phyloP scores from a whole-genome alignment of 2,797 vertebrate species.

The Sebastes steindachneri region DNA sequence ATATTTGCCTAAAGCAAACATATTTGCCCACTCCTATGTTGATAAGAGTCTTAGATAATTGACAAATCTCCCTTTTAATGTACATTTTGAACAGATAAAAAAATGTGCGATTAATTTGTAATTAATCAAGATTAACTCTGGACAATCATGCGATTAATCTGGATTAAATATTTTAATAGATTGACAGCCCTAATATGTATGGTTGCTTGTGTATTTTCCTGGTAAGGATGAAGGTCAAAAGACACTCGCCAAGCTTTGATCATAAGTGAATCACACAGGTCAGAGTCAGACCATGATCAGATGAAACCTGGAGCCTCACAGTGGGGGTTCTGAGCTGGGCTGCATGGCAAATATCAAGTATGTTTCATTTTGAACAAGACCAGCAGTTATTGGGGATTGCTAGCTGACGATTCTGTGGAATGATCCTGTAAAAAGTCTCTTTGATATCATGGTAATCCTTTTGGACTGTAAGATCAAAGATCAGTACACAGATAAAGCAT shows the following conservation, averaged over 20 bases:
- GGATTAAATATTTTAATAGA: too few relatives aligned
- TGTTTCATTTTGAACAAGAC: constrained; percentile 32
- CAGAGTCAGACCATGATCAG: constrained; percentile 43
- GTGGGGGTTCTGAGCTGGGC: not conserved
- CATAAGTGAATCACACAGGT: constrained; percentile 38
- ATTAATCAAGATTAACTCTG: too few relatives aligned
- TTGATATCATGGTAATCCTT: constrained; percentile 52
- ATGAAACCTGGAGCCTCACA: constrained; percentile 37
- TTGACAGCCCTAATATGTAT: too few relatives aligned
- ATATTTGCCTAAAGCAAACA: too few relatives aligned
- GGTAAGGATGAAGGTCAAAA: constrained; percentile 11
- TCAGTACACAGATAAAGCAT: constrained; percentile 14
- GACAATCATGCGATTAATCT: too few relatives aligned
- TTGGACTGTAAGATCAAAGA: constrained; percentile 54
- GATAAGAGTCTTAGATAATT: too few relatives aligned
- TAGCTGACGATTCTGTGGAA: constrained; percentile 9
- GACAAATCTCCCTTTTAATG: too few relatives aligned
- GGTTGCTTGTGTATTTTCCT: not conserved
- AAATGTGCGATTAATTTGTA: too few relatives aligned
- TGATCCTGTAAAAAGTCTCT: constrained; percentile 33
- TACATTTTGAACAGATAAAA: too few relatives aligned
- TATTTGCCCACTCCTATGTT: too few relatives aligned
- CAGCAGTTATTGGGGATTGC: not conserved
- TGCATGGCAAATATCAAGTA: constrained; percentile 23
- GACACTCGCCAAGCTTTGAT: constrained; percentile 55